Percentiles rank a stretch among this genome's conserved stretches.
These are phyloP conservation scores for Odontamblyopus lacepedii DNA, from an alignment of 2,797 vertebrate genomes.

Conservation along the genomic window DNA sequence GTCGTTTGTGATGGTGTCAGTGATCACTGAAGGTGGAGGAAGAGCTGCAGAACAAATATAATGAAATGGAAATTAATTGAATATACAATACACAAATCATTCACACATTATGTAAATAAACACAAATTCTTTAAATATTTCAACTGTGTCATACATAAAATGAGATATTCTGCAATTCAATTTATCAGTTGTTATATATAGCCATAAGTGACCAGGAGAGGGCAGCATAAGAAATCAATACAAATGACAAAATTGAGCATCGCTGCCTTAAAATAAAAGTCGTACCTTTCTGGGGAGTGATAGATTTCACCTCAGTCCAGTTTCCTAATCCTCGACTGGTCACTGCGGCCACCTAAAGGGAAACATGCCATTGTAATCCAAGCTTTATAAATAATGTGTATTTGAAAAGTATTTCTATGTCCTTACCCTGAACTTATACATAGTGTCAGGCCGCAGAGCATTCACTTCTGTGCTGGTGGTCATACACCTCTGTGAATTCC, in stretches of 20 bases:
- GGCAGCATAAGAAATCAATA: constrained; percentile 12
- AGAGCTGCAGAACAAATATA: constrained; percentile 76
- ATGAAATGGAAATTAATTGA: neutral
- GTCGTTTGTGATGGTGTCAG: constrained; percentile 76
- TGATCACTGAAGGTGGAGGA: constrained; percentile 84
- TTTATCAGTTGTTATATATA: neutral
- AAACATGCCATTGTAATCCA: neutral
- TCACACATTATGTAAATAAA: neutral
- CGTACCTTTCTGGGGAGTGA: constrained; percentile 86
- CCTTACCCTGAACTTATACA: constrained; percentile 86
- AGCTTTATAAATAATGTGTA: neutral
- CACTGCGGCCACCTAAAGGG: constrained; percentile 89
- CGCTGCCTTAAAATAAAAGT: neutral
- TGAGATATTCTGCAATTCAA: neutral
- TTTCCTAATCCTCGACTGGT: constrained; percentile 93
- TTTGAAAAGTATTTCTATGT: neutral
- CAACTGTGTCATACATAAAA: no score
- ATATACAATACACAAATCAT: neutral
- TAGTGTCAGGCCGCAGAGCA: constrained; percentile 75
- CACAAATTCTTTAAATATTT: no score
- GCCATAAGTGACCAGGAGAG: constrained; percentile 34
- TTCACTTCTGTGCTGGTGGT: constrained; percentile 76
- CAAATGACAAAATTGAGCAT: neutral
- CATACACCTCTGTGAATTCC: constrained; percentile 84
- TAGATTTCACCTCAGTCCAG: constrained; percentile 91